Percentiles rank a stretch among this genome's conserved stretches.
These are phyloP conservation scores for Hassar affinis DNA, from an alignment of 2,113 vertebrate genomes.

Conservation along the genomic window DNA sequence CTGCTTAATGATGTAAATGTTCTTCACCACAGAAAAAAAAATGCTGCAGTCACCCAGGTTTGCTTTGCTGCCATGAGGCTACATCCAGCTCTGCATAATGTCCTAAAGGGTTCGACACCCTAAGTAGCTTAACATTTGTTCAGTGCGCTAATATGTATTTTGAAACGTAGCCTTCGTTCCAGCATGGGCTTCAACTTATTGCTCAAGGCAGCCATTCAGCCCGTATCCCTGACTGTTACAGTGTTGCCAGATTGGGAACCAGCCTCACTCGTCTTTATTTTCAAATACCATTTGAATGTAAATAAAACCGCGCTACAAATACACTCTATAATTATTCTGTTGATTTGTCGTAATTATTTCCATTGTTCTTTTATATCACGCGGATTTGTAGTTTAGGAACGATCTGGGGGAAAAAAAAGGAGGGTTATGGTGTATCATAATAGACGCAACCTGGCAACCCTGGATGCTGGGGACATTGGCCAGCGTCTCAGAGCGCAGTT, in stretches of 20 bases:
- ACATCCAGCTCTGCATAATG: not conserved
- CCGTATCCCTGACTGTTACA: not conserved
- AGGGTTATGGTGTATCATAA: fast-evolving
- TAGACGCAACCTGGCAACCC: slow-evolving; percentile 12
- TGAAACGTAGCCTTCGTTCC: not conserved
- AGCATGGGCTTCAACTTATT: not conserved
- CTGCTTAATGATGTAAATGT: not conserved
- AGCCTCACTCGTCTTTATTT: too few species aligned
- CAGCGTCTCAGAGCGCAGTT: slow-evolving; percentile 11
- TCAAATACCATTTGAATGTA: not conserved
- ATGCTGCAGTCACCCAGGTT: not conserved
- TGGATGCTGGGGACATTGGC: not conserved
- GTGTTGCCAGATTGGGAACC: slow-evolving; percentile 6
- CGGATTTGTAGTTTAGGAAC: too few species aligned
- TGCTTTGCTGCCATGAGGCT: not conserved
- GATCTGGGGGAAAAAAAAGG: not conserved
- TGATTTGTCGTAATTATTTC: too few species aligned
- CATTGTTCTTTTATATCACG: too few species aligned
- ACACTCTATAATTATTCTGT: too few species aligned
- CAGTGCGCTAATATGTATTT: not conserved
- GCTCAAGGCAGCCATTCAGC: slow-evolving; percentile 22
- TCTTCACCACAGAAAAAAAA: not conserved
- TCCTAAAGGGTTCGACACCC: not conserved
- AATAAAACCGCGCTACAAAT: not conserved
- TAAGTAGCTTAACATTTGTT: not conserved